A percentile compares a stretch with the other conserved stretches of the same genome.
These are phyloP conservation scores for Agrilus cyanescens DNA, from an alignment of 2,888 invertebrate genomes.

Conservation along the genomic window DNA sequence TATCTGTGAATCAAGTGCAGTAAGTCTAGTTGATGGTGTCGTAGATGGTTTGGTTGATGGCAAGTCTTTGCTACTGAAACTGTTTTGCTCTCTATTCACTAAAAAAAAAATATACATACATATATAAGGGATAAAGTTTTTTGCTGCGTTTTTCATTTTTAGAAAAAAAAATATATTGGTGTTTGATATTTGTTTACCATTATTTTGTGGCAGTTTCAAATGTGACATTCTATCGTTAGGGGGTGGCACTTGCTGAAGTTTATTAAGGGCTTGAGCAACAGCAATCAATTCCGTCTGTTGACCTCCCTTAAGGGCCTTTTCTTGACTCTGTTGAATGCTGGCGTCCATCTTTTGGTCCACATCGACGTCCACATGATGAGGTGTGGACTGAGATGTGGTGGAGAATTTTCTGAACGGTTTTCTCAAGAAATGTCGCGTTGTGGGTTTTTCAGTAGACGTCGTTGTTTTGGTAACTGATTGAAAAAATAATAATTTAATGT, in stretches of 20 bases:
- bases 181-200: too few relatives aligned
- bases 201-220: too few relatives aligned
- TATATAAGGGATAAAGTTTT: too few relatives aligned
- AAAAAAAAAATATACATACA: too few relatives aligned
- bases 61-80: too few relatives aligned
- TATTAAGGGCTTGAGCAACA: conserved; percentile 23
- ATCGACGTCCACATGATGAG: conserved; percentile 9
- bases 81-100: too few relatives aligned
- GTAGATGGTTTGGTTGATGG: too few relatives aligned
- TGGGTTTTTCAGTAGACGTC: conserved; percentile 11
- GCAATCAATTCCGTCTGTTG: conserved; percentile 24
- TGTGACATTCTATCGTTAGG: background rate
- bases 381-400: conserved; percentile 6
- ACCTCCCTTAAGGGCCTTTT: conserved; percentile 15
- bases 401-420: conserved; percentile 17
- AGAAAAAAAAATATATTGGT: too few relatives aligned
- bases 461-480: conserved; percentile 7
- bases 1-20: too few relatives aligned
- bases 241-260: conserved; percentile 25
- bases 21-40: too few relatives aligned
- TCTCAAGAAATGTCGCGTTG: conserved; percentile 19
- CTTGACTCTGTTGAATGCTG: conserved; percentile 23
- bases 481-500: too few relatives aligned
- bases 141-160: too few relatives aligned
- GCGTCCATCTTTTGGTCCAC: conserved; percentile 25